These are phyloP conservation scores for Clivina fossor DNA, from an alignment of 2,888 invertebrate genomes.

Conservation along the genomic window DNA sequence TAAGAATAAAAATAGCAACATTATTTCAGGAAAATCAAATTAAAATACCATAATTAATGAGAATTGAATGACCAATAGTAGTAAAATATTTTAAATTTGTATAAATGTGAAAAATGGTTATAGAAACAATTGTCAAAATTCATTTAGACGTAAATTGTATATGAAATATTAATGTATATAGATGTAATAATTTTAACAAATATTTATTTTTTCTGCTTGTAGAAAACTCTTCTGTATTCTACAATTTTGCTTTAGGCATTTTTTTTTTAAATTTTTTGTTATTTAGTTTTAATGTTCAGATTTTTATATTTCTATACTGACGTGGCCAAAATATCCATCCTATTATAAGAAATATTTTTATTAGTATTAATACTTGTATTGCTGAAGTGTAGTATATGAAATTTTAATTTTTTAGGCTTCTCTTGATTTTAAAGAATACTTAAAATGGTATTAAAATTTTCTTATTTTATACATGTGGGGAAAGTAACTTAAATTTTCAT, in stretches of 20 bases:
- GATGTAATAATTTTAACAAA: constrained; percentile 18
- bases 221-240: constrained; percentile 1
- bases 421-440: too few relatives aligned
- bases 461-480: too few relatives aligned
- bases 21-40: too few relatives aligned
- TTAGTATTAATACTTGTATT: constrained; percentile 6
- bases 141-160: constrained; percentile 10
- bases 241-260: constrained; percentile 17
- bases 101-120: too few relatives aligned
- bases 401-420: too few relatives aligned
- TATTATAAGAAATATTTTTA: constrained; percentile 17
- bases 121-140: too few relatives aligned
- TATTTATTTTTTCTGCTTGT: constrained; percentile 16
- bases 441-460: too few relatives aligned
- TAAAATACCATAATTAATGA: too few relatives aligned
- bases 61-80: too few relatives aligned
- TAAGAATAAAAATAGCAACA: too few relatives aligned
- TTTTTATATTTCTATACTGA: constrained; percentile 25
- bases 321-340: constrained; percentile 32
- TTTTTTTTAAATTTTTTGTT: constrained; percentile 15
- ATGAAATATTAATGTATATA: constrained; percentile 19
- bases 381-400: constrained; percentile 7
- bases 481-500: too few relatives aligned
- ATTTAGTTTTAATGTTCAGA: constrained; percentile 21
- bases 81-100: too few relatives aligned